Evolutionary conservation across 2,113 vertebrate species (phyloP), one percentile per base, ranked within the genome.

Genomic region (Porphyrio hochstetteri): DNA sequence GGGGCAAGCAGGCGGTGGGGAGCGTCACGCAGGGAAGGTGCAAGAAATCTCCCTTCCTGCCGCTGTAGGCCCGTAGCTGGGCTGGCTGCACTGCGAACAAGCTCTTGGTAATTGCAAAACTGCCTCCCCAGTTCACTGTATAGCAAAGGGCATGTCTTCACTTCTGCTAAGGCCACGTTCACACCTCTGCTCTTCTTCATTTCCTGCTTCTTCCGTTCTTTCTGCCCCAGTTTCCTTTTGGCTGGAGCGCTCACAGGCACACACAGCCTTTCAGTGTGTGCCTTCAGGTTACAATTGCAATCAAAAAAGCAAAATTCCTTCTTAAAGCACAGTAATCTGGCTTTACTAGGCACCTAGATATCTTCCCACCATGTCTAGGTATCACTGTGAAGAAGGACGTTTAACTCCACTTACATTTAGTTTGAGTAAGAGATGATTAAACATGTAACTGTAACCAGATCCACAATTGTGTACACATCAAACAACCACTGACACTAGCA

Each of bases 11-110:
- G 60, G 16, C 0, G 0, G 27, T 4, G 35, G 23, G 12, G 7
- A 20, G 12, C 5, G 13, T 57, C 23, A 42, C 0, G 0, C 10
- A 35, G 29, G 36, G 33, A 64, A 84, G 44, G 38, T 71, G 81
- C 6, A 44, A 77, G 46, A 65, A 57, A 16, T 55, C 25, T 56
- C 31, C 14, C 7, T 3, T 55, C 19, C 16, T 23, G 60, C 31
- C 55, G 44, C 61, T 76, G 76, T 19, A n/a, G 70, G 40, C 28
- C 35, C 1, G 0, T 8, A 31, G 35, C 25, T 52, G 15, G 40
- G 21, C 64, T 53, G 50, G 25, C 40, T 4, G 0, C 0, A 0
- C 53, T 24, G 12, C 0, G 1, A 94, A 23, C 3, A 0, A 20
- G 5, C n/a, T 29, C 53, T 61, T 55, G 23, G 23, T 13, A 72